phyloP scores from a whole-genome alignment of 2,113 vertebrate species.

The Ovis canadensis region DNA sequence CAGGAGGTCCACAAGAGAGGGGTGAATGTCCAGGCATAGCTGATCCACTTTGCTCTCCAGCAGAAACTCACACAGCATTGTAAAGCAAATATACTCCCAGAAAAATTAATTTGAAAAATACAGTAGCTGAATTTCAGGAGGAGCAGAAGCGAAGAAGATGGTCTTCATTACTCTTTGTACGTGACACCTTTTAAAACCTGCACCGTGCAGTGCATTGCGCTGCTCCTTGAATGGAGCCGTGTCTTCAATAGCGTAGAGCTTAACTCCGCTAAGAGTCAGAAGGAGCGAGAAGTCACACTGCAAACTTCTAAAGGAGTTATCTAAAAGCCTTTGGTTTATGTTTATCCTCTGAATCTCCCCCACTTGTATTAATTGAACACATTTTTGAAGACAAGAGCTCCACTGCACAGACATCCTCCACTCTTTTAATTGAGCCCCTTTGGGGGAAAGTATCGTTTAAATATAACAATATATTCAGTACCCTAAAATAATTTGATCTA shows the following conservation, averaged over 20 bases:
- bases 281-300: neutral
- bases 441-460: conserved; percentile 68
- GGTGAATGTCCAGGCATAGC: neutral
- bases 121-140: neutral
- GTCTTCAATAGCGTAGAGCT: neutral
- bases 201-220: accelerated
- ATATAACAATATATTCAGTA: conserved; percentile 73
- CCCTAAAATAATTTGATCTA: conserved; percentile 75
- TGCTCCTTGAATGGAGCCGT: neutral
- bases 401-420: neutral
- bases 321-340: neutral
- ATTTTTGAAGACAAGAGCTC: conserved; percentile 8
- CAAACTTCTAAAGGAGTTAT: neutral
- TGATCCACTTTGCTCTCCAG: neutral
- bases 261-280: neutral
- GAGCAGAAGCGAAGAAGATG: neutral
- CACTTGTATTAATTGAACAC: neutral
- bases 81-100: neutral
- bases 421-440: conserved; percentile 69
- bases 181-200: neutral
- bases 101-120: neutral
- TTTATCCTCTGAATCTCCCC: neutral
- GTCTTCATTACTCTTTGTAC: neutral
- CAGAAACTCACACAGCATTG: neutral
- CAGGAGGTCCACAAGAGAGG: neutral